These are phyloP conservation scores for Listronotus bonariensis DNA, from an alignment of 1,140 invertebrate species.

Conservation along the genomic window DNA sequence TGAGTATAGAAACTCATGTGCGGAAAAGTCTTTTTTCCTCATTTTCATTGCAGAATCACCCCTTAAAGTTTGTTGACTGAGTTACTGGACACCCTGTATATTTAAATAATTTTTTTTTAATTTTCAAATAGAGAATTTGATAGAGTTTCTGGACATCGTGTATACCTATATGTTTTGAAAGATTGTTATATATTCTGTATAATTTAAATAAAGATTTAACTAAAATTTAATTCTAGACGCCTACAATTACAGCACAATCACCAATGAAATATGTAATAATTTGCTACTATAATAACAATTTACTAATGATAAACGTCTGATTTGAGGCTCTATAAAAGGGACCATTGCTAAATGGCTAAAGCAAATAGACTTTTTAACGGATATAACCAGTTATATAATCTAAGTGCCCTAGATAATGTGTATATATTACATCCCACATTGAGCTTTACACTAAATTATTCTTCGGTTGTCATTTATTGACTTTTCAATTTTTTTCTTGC, in stretches of 20 bases:
- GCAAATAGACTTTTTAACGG: constrained; percentile 23
- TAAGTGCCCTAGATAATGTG: constrained; percentile 28
- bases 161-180: no score
- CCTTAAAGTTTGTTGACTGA: no score
- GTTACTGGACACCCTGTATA: no score
- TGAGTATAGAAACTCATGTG: no score
- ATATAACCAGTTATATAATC: constrained; percentile 19
- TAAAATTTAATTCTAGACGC: background rate
- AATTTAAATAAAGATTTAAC: background rate
- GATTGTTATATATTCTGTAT: no score
- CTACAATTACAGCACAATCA: background rate
- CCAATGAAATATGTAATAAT: background rate
- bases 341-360: constrained; percentile 18
- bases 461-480: no score
- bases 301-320: constrained; percentile 9
- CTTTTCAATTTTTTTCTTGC: background rate
- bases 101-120: no score
- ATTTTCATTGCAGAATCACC: no score
- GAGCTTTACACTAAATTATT: background rate
- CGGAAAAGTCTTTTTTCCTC: no score
- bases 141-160: no score
- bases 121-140: no score
- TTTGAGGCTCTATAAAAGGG: constrained; percentile 14
- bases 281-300: constrained; percentile 1
- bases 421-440: constrained; percentile 30